Conservation (phyloP, 1,140 invertebrate genomes). For the Olivierus martensii region DNA sequence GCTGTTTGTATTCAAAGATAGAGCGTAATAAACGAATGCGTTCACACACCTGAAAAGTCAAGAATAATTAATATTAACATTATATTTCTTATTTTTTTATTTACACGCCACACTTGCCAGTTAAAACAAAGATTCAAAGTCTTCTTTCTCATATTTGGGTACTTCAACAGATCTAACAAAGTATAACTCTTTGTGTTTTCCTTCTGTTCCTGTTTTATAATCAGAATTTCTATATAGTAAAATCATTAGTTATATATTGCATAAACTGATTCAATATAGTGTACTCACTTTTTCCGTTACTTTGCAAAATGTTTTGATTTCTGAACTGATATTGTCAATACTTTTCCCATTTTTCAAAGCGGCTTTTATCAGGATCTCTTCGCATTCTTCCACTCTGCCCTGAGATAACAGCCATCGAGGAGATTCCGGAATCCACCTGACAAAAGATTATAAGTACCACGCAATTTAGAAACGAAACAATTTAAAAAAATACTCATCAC, state of each 20-base stretch:
- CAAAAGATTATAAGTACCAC: too few species aligned
- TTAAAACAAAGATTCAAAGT: conserved; percentile 59
- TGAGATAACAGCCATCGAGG: conserved; percentile 65
- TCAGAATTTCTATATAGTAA: too few species aligned
- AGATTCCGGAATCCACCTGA: conserved; percentile 59
- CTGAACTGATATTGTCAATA: too few species aligned
- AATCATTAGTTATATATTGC: too few species aligned
- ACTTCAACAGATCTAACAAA: conserved; percentile 51
- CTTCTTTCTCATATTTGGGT: conserved; percentile 51
- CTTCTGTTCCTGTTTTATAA: too few species aligned
- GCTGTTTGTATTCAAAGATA: conserved; percentile 63
- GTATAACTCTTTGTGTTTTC: neutral
- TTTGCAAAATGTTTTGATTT: neutral
- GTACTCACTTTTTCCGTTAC: too few species aligned
- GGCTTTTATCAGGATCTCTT: conserved; percentile 48
- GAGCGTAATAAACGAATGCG: conserved; percentile 62
- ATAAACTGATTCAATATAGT: too few species aligned
- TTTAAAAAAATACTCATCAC: too few species aligned
- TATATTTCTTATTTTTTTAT: too few species aligned
- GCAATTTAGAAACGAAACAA: too few species aligned
- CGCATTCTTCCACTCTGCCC: conserved; percentile 51
- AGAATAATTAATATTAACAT: too few species aligned
- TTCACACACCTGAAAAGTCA: conserved; percentile 50
- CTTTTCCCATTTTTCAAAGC: conserved; percentile 48
- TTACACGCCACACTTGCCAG: too few species aligned